Conservation (phyloP, 2,113 vertebrate genomes). For the Corythornis vintsioides region DNA sequence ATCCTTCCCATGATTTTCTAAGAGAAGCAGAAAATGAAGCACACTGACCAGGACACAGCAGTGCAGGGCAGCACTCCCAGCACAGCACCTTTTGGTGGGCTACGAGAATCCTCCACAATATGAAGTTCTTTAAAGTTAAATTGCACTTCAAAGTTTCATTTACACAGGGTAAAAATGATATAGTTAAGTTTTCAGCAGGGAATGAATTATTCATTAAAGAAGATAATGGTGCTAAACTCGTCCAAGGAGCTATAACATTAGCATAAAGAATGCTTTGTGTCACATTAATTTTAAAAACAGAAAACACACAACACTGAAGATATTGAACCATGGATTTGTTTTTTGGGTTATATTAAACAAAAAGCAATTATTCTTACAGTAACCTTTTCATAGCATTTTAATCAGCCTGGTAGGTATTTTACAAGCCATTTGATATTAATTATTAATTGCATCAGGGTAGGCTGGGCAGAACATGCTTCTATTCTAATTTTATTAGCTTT, state of each 20-base stretch:
- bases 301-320: constrained; percentile 74
- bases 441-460: constrained; percentile 59
- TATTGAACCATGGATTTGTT: constrained; percentile 44
- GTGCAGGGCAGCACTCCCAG: constrained; percentile 37
- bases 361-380: constrained; percentile 68
- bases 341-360: constrained; percentile 70
- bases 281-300: constrained; percentile 79
- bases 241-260: constrained; percentile 80
- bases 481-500: constrained; percentile 26
- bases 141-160: constrained; percentile 81
- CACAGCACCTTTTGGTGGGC: constrained; percentile 70
- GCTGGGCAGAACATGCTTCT: constrained; percentile 6
- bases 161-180: constrained; percentile 80
- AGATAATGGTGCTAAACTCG: constrained; percentile 77
- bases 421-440: constrained; percentile 64
- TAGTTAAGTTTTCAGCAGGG: constrained; percentile 77
- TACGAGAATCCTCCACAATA: constrained; percentile 67
- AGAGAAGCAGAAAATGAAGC: constrained; percentile 1
- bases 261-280: constrained; percentile 77
- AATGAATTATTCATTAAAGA: constrained; percentile 83
- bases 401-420: constrained; percentile 31
- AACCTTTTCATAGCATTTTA: constrained; percentile 67
- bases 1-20: neutral
- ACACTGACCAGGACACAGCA: neutral
- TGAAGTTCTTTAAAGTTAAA: constrained; percentile 79